These are phyloP conservation scores for Acanthosepion lycidas DNA, from an alignment of 2,888 invertebrate genomes.

Conservation along the genomic window DNA sequence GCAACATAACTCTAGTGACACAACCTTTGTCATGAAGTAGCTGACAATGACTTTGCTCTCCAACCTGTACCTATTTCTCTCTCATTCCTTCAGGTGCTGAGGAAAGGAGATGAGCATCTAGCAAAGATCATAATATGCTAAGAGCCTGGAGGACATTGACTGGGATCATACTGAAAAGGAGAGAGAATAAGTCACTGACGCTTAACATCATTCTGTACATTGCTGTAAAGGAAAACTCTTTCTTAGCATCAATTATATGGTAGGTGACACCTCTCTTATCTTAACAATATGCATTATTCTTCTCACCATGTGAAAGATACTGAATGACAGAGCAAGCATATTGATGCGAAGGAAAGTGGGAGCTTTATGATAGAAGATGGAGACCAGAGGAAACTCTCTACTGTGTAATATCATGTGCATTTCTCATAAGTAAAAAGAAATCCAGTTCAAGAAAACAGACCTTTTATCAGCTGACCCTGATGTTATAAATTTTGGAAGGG, in stretches of 20 bases:
- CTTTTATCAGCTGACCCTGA: not conserved
- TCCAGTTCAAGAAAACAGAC: not conserved
- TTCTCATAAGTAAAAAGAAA: not conserved
- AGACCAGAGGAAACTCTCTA: not conserved
- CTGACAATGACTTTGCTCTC: not conserved
- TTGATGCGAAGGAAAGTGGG: not conserved
- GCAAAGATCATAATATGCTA: not conserved
- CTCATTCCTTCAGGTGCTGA: not conserved
- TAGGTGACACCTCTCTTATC: not conserved
- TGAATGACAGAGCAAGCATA: not conserved
- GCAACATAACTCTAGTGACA: not conserved
- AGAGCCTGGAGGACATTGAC: not conserved
- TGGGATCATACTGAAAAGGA: conserved; percentile 2
- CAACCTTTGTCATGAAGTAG: conserved; percentile 8
- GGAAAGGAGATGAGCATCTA: not conserved
- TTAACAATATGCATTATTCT: not conserved
- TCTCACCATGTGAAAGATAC: not conserved
- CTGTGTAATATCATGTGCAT: not conserved
- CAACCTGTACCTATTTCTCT: not conserved
- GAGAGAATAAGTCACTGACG: not conserved
- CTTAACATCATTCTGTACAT: conserved; percentile 11
- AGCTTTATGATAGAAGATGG: not conserved
- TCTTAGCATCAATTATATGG: not conserved
- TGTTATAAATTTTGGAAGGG: not conserved
- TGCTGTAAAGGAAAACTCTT: conserved; percentile 17